These are phyloP conservation scores for Actinia equina DNA, from an alignment of 64 coral and sea anemone species.

Conservation along the genomic window DNA sequence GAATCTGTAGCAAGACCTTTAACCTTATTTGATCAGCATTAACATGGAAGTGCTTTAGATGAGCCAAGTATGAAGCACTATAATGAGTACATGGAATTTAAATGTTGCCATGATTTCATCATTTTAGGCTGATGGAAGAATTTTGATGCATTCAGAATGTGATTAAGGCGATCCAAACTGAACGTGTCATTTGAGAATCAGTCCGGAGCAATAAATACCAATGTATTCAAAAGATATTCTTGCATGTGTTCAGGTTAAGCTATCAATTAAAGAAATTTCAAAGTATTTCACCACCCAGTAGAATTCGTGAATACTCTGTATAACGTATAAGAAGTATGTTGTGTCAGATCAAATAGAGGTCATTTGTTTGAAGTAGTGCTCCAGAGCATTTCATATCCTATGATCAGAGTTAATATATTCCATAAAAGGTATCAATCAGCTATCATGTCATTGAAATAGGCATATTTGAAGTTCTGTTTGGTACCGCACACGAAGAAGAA, in stretches of 20 bases:
- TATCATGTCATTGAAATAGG: neutral
- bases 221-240: no score
- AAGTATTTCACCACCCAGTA: neutral
- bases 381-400: neutral
- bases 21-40: no score
- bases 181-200: neutral
- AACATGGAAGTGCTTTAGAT: no score
- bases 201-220: no score
- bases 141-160: no score
- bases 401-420: neutral
- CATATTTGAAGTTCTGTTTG: neutral
- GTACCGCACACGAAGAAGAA: neutral
- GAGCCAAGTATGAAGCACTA: no score
- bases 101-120: no score
- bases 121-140: no score
- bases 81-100: no score
- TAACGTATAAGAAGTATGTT: neutral
- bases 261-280: neutral
- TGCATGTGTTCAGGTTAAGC: no score
- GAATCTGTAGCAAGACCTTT: no score
- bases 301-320: neutral
- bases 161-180: neutral
- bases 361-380: neutral
- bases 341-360: neutral
- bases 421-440: neutral